Conservation (phyloP, 2,888 invertebrate genomes). For the Oscheius onirici region DNA sequence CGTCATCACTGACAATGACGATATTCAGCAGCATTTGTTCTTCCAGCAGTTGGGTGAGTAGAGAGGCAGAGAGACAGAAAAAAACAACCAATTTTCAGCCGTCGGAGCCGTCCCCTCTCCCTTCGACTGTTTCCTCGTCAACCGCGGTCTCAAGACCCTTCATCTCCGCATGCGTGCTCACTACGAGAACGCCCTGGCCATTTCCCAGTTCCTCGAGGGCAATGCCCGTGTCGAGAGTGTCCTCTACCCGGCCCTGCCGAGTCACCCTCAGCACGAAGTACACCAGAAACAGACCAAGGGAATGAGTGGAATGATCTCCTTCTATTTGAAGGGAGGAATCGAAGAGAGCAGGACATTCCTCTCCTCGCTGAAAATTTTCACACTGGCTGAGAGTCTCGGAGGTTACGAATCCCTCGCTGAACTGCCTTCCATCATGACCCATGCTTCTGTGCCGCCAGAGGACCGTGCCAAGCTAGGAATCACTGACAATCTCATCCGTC, state of each 20-base stretch:
- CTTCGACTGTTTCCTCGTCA: conserved; percentile 92
- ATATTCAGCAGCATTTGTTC: conserved; percentile 80
- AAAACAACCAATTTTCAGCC: conserved; percentile 75
- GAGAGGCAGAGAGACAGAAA: not conserved
- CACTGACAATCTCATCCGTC: conserved; percentile 83
- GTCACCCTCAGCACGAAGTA: conserved; percentile 86
- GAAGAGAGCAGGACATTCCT: conserved; percentile 82
- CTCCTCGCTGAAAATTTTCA: conserved; percentile 81
- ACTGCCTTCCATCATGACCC: conserved; percentile 91
- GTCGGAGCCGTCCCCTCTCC: conserved; percentile 94
- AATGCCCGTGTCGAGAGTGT: conserved; percentile 83
- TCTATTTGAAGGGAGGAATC: conserved; percentile 84
- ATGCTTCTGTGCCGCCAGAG: conserved; percentile 86
- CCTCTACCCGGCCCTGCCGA: conserved; percentile 78
- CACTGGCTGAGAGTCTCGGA: conserved; percentile 91
- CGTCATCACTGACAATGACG: conserved; percentile 81
- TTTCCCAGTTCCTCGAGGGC: conserved; percentile 84
- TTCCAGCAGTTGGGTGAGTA: conserved; percentile 75
- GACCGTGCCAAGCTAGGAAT: conserved; percentile 83
- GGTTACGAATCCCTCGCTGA: conserved; percentile 94
- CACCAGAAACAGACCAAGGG: conserved; percentile 83
- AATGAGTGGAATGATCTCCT: conserved; percentile 90
- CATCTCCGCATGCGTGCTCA: conserved; percentile 90
- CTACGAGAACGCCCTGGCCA: conserved; percentile 81
- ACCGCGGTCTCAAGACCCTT: conserved; percentile 88